phyloP scores from a whole-genome alignment of 2,797 vertebrate genomes.

The Danio tinwini region DNA sequence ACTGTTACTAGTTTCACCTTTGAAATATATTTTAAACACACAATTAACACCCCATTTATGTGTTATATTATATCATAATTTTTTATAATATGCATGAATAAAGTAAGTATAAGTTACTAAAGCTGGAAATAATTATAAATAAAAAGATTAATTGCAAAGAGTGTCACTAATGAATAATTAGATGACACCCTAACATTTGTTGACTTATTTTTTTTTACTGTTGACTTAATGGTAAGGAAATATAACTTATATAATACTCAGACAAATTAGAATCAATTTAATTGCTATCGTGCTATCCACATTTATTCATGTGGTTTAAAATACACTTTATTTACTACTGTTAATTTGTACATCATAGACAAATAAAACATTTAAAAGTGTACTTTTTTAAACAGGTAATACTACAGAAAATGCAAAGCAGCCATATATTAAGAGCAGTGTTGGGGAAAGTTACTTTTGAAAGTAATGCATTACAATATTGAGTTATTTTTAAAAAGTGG shows the following conservation, averaged over 20 bases:
- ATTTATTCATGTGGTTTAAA: background rate
- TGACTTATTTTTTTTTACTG: no score
- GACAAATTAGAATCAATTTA: background rate
- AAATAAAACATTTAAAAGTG: background rate
- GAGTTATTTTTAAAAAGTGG: no score
- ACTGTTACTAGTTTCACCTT: no score
- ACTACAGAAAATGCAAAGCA: background rate
- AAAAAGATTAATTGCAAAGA: background rate
- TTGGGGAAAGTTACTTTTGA: no score
- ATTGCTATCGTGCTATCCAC: background rate
- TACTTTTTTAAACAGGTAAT: background rate
- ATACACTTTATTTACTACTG: background rate
- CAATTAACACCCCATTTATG: background rate
- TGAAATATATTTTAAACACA: background rate
- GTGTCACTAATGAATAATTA: no score
- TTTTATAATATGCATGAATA: constrained; percentile 3
- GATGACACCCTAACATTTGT: no score
- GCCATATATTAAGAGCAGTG: background rate
- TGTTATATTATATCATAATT: background rate
- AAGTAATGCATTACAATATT: no score
- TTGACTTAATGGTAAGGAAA: no score
- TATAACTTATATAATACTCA: background rate
- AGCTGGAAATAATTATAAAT: background rate
- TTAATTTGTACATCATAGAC: background rate
- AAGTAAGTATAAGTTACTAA: background rate